Evolutionary conservation across 2,113 vertebrate genomes (phyloP).

Genomic region (Cisticola juncidis): DNA sequence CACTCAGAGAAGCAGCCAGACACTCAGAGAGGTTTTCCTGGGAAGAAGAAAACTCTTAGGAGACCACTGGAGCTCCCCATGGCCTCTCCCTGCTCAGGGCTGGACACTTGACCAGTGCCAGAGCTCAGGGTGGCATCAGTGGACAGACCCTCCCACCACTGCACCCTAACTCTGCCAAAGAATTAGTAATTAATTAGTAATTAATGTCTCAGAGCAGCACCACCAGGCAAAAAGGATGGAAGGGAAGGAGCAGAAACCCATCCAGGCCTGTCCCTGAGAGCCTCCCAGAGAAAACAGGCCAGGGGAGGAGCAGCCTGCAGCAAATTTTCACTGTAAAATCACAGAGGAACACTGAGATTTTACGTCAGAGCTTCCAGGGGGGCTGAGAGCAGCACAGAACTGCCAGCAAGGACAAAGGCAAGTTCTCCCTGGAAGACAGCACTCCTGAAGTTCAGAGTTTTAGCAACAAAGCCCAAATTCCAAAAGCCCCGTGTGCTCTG

Average conservation of each 20-base stretch:
- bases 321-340: neutral
- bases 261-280: neutral
- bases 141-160: neutral
- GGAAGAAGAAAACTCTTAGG: too few species aligned
- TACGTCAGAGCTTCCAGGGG: neutral
- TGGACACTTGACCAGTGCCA: too few species aligned
- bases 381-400: neutral
- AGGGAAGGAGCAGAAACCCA: neutral
- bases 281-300: neutral
- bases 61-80: too few species aligned
- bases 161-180: neutral
- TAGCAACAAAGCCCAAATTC: neutral
- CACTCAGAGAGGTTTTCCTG: too few species aligned
- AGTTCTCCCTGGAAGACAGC: neutral
- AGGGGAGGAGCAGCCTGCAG: neutral
- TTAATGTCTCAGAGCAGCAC: fast-evolving
- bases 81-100: too few species aligned
- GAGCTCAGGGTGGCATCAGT: too few species aligned
- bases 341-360: neutral
- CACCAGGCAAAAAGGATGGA: neutral
- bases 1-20: too few species aligned
- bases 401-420: neutral
- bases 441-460: neutral
- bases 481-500: neutral
- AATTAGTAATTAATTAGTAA: fast-evolving